Percentiles rank a stretch among this genome's conserved stretches.
Conservation (phyloP, 1,140 invertebrate species). For the Drosophila orosa region DNA sequence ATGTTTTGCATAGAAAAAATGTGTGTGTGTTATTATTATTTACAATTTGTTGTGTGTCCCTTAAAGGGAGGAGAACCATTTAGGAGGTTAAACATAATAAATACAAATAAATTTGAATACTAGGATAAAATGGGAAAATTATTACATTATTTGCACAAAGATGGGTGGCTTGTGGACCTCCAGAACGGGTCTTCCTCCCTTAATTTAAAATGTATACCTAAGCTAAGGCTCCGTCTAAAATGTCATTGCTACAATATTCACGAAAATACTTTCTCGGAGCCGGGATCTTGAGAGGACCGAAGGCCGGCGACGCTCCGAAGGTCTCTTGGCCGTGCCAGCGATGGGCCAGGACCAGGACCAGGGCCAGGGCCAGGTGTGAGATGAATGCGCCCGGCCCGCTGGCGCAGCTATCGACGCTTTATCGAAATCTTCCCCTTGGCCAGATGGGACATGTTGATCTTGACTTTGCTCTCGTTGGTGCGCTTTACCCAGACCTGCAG, state of each 20-base stretch:
- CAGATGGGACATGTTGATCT: slow-evolving; percentile 93
- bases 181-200: slow-evolving; percentile 1
- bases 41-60: slow-evolving; percentile 14
- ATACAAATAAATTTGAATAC: background rate
- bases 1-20: background rate
- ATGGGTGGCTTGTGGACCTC: background rate
- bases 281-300: slow-evolving; percentile 10
- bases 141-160: slow-evolving; percentile 4
- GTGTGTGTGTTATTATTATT: background rate
- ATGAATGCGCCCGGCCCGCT: slow-evolving; percentile 10
- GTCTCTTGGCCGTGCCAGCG: slow-evolving; percentile 5
- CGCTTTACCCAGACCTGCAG: slow-evolving; percentile 96
- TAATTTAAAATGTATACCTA: slow-evolving; percentile 33
- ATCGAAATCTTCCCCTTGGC: slow-evolving; percentile 95
- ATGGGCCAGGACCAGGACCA: background rate
- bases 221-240: slow-evolving; percentile 13
- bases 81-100: background rate
- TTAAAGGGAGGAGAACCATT: background rate
- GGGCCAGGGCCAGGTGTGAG: slow-evolving; percentile 9
- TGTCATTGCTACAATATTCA: slow-evolving; percentile 11
- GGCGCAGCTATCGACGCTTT: slow-evolving; percentile 87
- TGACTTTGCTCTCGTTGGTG: slow-evolving; percentile 91
- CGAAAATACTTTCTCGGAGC: slow-evolving; percentile 10
- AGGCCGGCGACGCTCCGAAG: slow-evolving; percentile 9
- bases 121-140: no score